Conservation (phyloP, 2,113 vertebrate species). For the Cyrtonyx montezumae region DNA sequence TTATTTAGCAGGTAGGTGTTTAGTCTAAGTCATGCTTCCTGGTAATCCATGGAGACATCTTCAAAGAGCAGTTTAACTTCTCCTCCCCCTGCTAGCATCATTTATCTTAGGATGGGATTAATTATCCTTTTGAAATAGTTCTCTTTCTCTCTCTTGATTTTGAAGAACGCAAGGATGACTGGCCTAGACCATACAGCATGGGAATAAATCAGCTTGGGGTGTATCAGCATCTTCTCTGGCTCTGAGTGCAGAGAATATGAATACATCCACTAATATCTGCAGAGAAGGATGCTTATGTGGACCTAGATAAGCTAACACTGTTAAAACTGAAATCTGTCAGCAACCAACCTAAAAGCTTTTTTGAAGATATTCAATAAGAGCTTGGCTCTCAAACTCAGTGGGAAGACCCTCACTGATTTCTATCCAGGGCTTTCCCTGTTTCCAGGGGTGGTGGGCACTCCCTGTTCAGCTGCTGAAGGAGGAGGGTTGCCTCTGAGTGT, state of each 20-base stretch:
- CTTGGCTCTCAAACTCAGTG: not conserved
- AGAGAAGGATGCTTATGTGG: not conserved
- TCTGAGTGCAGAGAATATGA: not conserved
- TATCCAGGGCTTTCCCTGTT: not conserved
- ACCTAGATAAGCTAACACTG: not conserved
- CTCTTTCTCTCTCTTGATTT: not conserved
- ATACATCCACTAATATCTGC: not conserved
- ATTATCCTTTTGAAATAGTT: not conserved
- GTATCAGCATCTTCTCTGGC: not conserved
- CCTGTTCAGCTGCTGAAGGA: not conserved
- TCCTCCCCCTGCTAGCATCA: not conserved
- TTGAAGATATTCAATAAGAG: not conserved
- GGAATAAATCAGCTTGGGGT: not conserved
- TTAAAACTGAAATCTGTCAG: not conserved
- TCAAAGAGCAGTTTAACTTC: not conserved
- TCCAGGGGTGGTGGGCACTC: not conserved
- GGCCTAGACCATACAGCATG: not conserved
- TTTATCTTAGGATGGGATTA: not conserved
- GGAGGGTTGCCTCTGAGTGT: not conserved
- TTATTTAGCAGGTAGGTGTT: not conserved
- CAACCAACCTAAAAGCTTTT: not conserved
- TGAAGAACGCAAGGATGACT: not conserved
- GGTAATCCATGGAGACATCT: not conserved
- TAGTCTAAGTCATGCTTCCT: not conserved
- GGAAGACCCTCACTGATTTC: not conserved